These are phyloP conservation scores for Lerema accius DNA, from an alignment of 1,140 invertebrate genomes.

Conservation along the genomic window DNA sequence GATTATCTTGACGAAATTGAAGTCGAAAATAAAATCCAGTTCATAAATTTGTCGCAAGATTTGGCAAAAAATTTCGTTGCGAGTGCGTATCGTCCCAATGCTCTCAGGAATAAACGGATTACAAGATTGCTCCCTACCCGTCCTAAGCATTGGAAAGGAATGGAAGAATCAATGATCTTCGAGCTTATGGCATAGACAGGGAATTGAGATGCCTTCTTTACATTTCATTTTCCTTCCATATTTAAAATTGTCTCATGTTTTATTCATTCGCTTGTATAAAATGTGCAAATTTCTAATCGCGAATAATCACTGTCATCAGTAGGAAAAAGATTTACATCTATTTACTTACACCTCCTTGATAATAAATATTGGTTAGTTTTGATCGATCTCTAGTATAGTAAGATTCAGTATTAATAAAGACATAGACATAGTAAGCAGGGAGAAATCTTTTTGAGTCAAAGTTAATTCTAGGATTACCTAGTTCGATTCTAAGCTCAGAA, in stretches of 20 bases:
- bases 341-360: too few relatives aligned
- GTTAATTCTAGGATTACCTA: too few relatives aligned
- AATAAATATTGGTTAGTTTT: too few relatives aligned
- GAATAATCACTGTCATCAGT: too few relatives aligned
- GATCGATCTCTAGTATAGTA: too few relatives aligned
- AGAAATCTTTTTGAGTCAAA: too few relatives aligned
- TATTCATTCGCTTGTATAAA: too few relatives aligned
- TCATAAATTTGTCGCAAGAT: slow-evolving; percentile 7
- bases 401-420: too few relatives aligned
- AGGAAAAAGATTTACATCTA: too few relatives aligned
- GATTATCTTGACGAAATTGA: not conserved
- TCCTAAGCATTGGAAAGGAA: slow-evolving; percentile 7
- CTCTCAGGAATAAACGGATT: slow-evolving; percentile 20
- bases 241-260: not conserved
- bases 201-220: slow-evolving; percentile 12
- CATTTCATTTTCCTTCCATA: not conserved
- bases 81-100: slow-evolving; percentile 13
- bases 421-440: too few relatives aligned
- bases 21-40: not conserved
- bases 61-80: slow-evolving; percentile 5
- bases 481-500: too few relatives aligned
- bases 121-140: slow-evolving; percentile 13
- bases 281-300: too few relatives aligned
- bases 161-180: slow-evolving; percentile 16
- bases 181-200: slow-evolving; percentile 2